Percentiles rank a stretch among this genome's conserved stretches.
phyloP scores from a whole-genome alignment of 2,797 vertebrate genomes.

The Clarias pachynema region DNA sequence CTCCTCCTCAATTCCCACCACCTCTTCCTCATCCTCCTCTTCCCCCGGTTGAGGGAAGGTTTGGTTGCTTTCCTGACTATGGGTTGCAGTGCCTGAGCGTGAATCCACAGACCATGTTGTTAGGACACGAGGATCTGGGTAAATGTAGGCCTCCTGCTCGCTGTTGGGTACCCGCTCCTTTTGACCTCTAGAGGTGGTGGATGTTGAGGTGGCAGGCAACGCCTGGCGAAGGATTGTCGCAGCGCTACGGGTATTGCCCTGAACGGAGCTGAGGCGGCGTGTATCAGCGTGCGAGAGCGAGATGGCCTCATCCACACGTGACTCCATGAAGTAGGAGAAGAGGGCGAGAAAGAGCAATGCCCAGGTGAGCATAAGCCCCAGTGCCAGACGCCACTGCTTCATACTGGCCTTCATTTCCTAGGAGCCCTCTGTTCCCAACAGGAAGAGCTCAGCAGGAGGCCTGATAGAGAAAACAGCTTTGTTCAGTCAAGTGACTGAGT shows the following conservation, averaged over 20 bases:
- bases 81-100: slow-evolving; percentile 59
- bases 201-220: slow-evolving; percentile 60
- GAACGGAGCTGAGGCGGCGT: slow-evolving; percentile 82
- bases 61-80: slow-evolving; percentile 71
- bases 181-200: slow-evolving; percentile 60
- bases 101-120: slow-evolving; percentile 76
- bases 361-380: slow-evolving; percentile 91
- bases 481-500: background rate
- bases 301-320: slow-evolving; percentile 81
- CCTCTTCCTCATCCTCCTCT: slow-evolving; percentile 67
- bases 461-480: slow-evolving; percentile 36
- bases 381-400: slow-evolving; percentile 89
- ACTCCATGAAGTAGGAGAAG: slow-evolving; percentile 93
- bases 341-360: slow-evolving; percentile 89
- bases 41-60: slow-evolving; percentile 53
- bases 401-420: slow-evolving; percentile 77
- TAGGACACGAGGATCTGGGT: slow-evolving; percentile 72
- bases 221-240: slow-evolving; percentile 72
- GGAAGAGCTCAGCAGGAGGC: slow-evolving; percentile 48
- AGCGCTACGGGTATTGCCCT: slow-evolving; percentile 70
- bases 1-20: slow-evolving; percentile 55
- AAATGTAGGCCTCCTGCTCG: slow-evolving; percentile 62
- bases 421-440: slow-evolving; percentile 39
- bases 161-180: slow-evolving; percentile 68
- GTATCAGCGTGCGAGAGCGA: slow-evolving; percentile 84